Evolutionary conservation across 2,888 invertebrate genomes (phyloP).

Genomic region (Amphipoea oculea): DNA sequence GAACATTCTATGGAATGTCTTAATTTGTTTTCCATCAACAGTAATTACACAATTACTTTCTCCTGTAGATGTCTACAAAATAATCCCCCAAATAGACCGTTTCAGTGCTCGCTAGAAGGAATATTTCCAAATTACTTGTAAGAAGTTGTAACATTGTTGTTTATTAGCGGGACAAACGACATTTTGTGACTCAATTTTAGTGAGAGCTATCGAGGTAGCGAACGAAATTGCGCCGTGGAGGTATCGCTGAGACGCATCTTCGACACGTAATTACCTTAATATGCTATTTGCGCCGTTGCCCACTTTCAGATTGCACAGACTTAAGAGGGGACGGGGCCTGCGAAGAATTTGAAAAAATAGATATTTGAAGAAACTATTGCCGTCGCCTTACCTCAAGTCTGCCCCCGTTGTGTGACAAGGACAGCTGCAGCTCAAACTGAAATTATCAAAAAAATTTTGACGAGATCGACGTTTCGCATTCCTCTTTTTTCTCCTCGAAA

Average conservation of each 20-base stretch:
- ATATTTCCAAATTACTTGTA: constrained; percentile 6
- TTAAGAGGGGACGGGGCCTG: too few relatives aligned
- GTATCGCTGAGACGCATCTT: neutral
- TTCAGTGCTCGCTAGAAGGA: neutral
- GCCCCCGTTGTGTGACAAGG: too few relatives aligned
- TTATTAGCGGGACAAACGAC: constrained; percentile 5
- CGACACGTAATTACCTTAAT: too few relatives aligned
- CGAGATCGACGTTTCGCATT: too few relatives aligned
- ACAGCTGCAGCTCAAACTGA: too few relatives aligned
- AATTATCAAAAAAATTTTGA: too few relatives aligned
- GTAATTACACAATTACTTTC: neutral
- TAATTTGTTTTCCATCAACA: neutral
- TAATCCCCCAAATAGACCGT: neutral
- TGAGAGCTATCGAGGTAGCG: too few relatives aligned
- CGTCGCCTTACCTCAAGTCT: too few relatives aligned
- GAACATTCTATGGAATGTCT: neutral
- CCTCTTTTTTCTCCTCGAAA: too few relatives aligned
- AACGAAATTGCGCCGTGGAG: too few relatives aligned
- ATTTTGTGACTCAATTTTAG: neutral
- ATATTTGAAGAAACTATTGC: too few relatives aligned
- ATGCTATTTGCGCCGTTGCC: neutral
- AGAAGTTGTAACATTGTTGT: constrained; percentile 5
- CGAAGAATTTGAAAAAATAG: too few relatives aligned
- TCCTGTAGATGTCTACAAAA: neutral
- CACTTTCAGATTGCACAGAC: neutral